These are phyloP conservation scores for Epizoanthus rinbou DNA, from an alignment of 92 coral and sea anemone genomes.

Conservation along the genomic window DNA sequence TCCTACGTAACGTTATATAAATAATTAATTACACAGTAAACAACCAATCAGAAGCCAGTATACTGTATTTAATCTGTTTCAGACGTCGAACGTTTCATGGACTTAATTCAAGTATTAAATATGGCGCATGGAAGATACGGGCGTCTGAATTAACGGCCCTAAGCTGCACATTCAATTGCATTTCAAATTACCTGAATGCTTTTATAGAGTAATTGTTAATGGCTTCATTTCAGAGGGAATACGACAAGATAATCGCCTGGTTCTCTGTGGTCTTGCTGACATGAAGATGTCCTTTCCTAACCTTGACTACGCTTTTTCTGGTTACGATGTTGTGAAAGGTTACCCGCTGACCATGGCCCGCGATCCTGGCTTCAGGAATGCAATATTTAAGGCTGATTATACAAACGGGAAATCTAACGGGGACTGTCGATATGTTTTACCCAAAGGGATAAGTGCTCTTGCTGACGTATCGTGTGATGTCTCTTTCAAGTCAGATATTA, in stretches of 20 bases:
- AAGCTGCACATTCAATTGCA: too few relatives aligned
- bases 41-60: too few relatives aligned
- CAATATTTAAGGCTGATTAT: slow-evolving; percentile 42
- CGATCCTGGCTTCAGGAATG: slow-evolving; percentile 50
- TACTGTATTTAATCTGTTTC: too few relatives aligned
- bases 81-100: too few relatives aligned
- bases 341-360: slow-evolving; percentile 49
- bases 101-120: too few relatives aligned
- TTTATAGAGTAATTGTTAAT: too few relatives aligned
- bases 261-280: slow-evolving; percentile 4
- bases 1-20: too few relatives aligned
- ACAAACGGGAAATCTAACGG: slow-evolving; percentile 11
- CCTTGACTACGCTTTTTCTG: slow-evolving; percentile 47
- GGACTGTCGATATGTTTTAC: slow-evolving; percentile 35
- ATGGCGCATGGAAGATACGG: too few relatives aligned
- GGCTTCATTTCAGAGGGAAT: slow-evolving; percentile 14
- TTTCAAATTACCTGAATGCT: too few relatives aligned
- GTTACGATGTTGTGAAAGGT: slow-evolving; percentile 54
- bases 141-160: too few relatives aligned
- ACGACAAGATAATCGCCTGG: slow-evolving; percentile 17
- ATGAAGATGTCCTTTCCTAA: slow-evolving; percentile 42
- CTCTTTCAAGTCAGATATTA: slow-evolving; percentile 36
- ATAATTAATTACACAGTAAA: too few relatives aligned
- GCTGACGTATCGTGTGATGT: slow-evolving; percentile 52
- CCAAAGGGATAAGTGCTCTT: slow-evolving; percentile 41